Percentiles rank a stretch among this genome's conserved stretches.
phyloP scores from a whole-genome alignment of 2,113 vertebrate species.

The Oreotragus oreotragus region DNA sequence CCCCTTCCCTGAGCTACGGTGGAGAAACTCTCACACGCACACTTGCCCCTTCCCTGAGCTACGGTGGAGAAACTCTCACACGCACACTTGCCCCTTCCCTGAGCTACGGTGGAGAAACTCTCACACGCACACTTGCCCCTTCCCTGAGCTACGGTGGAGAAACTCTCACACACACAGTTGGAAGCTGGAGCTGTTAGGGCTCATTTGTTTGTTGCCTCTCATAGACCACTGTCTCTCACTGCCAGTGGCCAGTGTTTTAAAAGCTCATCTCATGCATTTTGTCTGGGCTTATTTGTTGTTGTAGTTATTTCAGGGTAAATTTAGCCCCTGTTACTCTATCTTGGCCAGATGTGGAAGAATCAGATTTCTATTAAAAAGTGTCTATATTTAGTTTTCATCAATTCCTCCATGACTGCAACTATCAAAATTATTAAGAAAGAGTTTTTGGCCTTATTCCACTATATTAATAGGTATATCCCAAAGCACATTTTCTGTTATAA shows the following conservation, averaged over 20 bases:
- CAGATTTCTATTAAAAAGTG: neutral
- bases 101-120: too few species aligned
- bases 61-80: too few species aligned
- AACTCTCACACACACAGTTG: neutral
- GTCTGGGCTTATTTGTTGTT: neutral
- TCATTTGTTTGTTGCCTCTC: neutral
- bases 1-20: too few species aligned
- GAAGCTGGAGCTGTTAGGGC: neutral
- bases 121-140: too few species aligned
- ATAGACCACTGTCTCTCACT: neutral
- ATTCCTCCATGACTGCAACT: neutral
- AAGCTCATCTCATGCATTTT: neutral
- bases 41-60: too few species aligned
- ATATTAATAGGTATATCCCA: neutral
- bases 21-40: too few species aligned
- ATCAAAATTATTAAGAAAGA: neutral
- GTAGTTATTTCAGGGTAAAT: neutral
- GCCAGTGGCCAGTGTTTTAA: neutral
- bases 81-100: too few species aligned
- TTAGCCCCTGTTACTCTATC: neutral
- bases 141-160: neutral
- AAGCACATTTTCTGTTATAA: neutral
- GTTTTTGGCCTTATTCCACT: neutral
- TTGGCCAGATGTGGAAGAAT: neutral
- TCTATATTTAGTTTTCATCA: neutral